Evolutionary conservation across 2,888 invertebrate genomes (phyloP).

Genomic region (Deladenus siricidicola): DNA sequence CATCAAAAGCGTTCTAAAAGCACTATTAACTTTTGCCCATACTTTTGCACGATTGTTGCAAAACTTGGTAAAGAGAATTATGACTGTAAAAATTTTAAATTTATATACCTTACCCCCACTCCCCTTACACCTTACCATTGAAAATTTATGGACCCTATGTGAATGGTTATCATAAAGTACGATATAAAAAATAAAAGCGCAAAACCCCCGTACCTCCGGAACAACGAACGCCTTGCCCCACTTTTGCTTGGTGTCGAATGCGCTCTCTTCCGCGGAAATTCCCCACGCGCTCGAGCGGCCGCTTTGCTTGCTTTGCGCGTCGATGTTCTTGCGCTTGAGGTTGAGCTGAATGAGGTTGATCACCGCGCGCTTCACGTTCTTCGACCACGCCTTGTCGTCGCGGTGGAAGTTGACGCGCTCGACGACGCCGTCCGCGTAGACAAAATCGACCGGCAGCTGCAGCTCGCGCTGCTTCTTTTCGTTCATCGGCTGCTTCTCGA

Average conservation of each 20-base stretch:
- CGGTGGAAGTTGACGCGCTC: slow-evolving; percentile 23
- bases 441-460: slow-evolving; percentile 16
- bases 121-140: no score
- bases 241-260: slow-evolving; percentile 3
- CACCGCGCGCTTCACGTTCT: slow-evolving; percentile 48
- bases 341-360: slow-evolving; percentile 31
- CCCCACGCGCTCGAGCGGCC: neutral
- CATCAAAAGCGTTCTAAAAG: no score
- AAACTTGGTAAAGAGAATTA: no score
- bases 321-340: slow-evolving; percentile 20
- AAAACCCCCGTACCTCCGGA: slow-evolving; percentile 16
- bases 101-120: no score
- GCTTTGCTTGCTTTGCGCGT: neutral
- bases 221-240: slow-evolving; percentile 16
- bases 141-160: no score
- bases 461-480: slow-evolving; percentile 16
- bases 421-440: slow-evolving; percentile 24
- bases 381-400: slow-evolving; percentile 34
- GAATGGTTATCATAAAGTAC: no score
- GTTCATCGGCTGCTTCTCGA: slow-evolving; percentile 10
- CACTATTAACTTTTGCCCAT: no score
- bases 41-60: no score
- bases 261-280: slow-evolving; percentile 4
- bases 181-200: no score
- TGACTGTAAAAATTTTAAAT: no score